Percentiles rank a stretch among this genome's conserved stretches.
Evolutionary conservation across 2,797 vertebrate genomes (phyloP).

Genomic region (Cryptoprocta ferox): DNA sequence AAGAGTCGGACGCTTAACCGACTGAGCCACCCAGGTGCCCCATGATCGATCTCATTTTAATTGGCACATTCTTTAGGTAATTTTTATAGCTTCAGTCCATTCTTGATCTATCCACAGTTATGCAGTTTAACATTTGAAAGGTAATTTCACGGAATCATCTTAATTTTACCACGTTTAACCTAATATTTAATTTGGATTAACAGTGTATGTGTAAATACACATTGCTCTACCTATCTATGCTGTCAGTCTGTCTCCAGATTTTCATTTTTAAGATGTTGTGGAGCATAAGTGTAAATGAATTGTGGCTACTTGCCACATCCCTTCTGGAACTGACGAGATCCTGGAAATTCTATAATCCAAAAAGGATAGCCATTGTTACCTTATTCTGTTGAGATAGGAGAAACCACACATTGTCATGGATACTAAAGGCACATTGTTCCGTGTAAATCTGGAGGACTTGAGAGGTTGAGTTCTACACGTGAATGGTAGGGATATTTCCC

Average conservation of each 20-base stretch:
- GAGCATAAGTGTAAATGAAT: neutral
- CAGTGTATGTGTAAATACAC: neutral
- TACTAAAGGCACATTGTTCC: neutral
- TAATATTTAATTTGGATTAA: neutral
- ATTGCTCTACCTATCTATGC: neutral
- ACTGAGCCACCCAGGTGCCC: no score
- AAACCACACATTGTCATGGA: neutral
- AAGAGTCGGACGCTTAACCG: no score
- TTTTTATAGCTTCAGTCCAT: neutral
- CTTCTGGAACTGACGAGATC: neutral
- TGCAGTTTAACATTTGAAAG: neutral
- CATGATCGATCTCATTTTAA: neutral
- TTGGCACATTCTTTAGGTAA: neutral
- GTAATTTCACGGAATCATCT: neutral
- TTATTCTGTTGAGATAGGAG: neutral
- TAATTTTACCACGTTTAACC: neutral
- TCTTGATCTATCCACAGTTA: neutral
- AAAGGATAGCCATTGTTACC: neutral
- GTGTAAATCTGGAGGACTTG: neutral
- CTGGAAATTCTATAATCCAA: neutral
- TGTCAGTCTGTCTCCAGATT: neutral
- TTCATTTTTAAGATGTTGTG: neutral
- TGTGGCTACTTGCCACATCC: neutral
- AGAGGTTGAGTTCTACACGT: neutral
- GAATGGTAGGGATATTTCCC: neutral